Evolutionary conservation across 2,797 vertebrate species (phyloP), one percentile per base, ranked within the genome.

Genomic region (Ara ararauna): DNA sequence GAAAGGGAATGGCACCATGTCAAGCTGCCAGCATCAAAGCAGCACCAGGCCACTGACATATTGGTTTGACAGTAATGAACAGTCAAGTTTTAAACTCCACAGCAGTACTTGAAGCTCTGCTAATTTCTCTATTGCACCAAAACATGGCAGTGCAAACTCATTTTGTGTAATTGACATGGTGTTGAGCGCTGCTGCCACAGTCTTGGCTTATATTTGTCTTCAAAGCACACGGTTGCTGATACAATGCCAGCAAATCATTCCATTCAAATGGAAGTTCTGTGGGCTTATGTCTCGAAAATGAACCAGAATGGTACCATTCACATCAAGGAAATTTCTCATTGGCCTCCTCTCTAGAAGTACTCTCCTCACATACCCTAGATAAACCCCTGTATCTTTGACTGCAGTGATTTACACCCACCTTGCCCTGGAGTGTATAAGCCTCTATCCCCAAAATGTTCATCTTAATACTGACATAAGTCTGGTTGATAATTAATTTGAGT

Each of bases 401-500:
- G 83, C 61, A 88, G 38, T 87, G 65, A 88, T 91, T 97, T 95
- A 94, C 42, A 91, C 58, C 17, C 64, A 71, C 51, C 44, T 88
- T 79, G 11, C 85, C 53, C 85, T 34, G 30, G 30, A 77, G 13
- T 23, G 44, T 80, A 50, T 92, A 81, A 85, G 82, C 62, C 74
- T 91, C 19, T 56, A 78, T 89, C 78, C 68, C 90, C 80, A 58
- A 84, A 70, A 36, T 79, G 71, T 51, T 83, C 87, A 3, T 85
- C 77, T 96, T 94, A 97, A 97, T 95, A 95, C 38, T 72, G 48
- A 8, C 3, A 11, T 92, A 96, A 97, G 50, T 72, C 62, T 92
- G 68, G 93, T 90, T 96, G 95, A 96, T 96, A 96, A 96, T 95
- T 96, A 95, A 95, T 97, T 96, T 97, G 76, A 96, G 94, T 94